phyloP scores from a whole-genome alignment of 2,888 invertebrate species.

The Xestobium rufovillosum region DNA sequence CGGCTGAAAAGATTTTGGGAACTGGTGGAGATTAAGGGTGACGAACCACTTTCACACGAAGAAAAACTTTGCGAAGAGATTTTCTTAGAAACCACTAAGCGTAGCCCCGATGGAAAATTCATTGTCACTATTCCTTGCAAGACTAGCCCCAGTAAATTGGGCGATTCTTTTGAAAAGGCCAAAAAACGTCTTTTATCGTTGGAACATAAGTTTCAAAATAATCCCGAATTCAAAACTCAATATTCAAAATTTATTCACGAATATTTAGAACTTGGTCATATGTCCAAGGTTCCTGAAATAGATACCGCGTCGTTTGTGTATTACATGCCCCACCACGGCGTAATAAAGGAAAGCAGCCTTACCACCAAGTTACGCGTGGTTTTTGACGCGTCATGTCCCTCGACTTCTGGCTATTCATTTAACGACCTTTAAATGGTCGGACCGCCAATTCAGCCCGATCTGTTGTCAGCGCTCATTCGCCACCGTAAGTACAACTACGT shows the following conservation, averaged over 20 bases:
- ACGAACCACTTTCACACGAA: background rate
- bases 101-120: too few relatives aligned
- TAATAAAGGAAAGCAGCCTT: too few relatives aligned
- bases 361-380: too few relatives aligned
- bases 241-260: background rate
- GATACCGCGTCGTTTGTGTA: too few relatives aligned
- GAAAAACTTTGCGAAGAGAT: slow-evolving; percentile 1
- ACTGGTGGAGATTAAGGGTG: background rate
- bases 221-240: background rate
- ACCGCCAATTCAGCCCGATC: background rate
- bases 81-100: background rate
- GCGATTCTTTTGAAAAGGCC: background rate
- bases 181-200: background rate
- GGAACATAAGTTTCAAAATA: background rate
- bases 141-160: background rate
- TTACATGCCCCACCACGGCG: too few relatives aligned
- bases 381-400: too few relatives aligned
- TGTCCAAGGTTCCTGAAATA: too few relatives aligned
- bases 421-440: too few relatives aligned
- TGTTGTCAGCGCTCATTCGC: background rate
- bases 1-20: background rate
- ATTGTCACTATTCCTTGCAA: too few relatives aligned
- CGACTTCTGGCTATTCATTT: too few relatives aligned
- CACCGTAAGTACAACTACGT: background rate
- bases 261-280: too few relatives aligned